Evolutionary conservation across 2,113 vertebrate species (phyloP).

Genomic region (Gopherus evgoodei): DNA sequence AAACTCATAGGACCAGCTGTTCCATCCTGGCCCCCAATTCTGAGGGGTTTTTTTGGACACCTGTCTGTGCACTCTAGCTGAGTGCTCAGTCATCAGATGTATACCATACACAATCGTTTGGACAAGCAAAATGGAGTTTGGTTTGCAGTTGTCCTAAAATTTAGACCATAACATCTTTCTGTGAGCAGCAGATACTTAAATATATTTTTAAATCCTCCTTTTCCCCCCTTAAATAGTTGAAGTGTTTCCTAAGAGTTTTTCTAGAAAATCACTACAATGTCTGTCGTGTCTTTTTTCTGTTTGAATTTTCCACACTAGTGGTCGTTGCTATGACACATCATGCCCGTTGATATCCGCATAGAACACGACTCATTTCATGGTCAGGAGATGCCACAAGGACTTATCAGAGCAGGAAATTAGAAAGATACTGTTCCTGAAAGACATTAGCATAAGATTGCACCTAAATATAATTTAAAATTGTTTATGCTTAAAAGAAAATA

Average conservation of each 20-base stretch:
- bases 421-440: constrained; percentile 43
- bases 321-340: constrained; percentile 28
- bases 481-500: constrained; percentile 26
- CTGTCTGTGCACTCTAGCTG: accelerated
- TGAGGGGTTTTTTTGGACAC: accelerated
- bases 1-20: accelerated
- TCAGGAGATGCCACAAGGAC: constrained; percentile 60
- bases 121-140: background rate
- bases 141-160: background rate
- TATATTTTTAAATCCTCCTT: accelerated
- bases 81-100: background rate
- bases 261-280: background rate
- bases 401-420: constrained; percentile 68
- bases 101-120: background rate
- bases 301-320: constrained; percentile 2
- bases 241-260: background rate
- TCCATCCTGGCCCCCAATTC: accelerated
- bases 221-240: background rate
- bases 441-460: constrained; percentile 48
- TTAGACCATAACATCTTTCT: background rate
- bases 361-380: constrained; percentile 67
- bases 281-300: background rate
- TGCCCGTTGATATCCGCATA: background rate
- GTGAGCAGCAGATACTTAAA: background rate
- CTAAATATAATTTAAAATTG: constrained; percentile 49